phyloP scores from a whole-genome alignment of 2,888 invertebrate genomes.

The Troides aeacus region DNA sequence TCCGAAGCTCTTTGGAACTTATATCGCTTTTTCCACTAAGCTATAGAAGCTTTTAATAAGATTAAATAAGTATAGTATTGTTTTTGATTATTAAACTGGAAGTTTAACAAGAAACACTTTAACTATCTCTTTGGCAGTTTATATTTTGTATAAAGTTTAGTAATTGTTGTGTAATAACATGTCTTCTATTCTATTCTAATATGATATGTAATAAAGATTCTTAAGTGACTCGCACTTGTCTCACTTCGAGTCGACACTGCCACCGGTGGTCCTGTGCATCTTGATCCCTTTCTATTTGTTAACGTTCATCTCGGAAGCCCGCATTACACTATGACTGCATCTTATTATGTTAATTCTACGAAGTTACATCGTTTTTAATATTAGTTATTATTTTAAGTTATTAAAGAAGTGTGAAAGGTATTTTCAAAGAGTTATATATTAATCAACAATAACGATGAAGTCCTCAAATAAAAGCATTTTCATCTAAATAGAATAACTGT shows the following conservation, averaged over 20 bases:
- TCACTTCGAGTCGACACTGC: constrained; percentile 63
- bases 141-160: not conserved
- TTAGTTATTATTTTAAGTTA: constrained; percentile 30
- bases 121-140: too few species aligned
- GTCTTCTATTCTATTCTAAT: not conserved
- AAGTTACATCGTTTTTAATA: constrained; percentile 29
- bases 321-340: constrained; percentile 39
- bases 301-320: constrained; percentile 48
- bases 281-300: constrained; percentile 60
- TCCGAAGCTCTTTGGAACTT: too few species aligned
- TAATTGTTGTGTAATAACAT: not conserved
- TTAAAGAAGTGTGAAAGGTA: not conserved
- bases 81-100: too few species aligned
- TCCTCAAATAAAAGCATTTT: too few species aligned
- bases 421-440: not conserved
- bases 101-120: too few species aligned
- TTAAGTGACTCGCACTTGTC: constrained; percentile 53
- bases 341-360: constrained; percentile 43
- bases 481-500: too few species aligned
- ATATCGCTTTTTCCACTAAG: too few species aligned
- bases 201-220: constrained; percentile 27
- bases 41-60: too few species aligned
- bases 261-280: constrained; percentile 59
- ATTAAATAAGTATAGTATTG: too few species aligned
- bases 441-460: too few species aligned